A percentile compares a stretch with the other conserved stretches of the same genome.
Conservation (phyloP, 1,140 invertebrate genomes). For the Melanaphis sacchari region DNA sequence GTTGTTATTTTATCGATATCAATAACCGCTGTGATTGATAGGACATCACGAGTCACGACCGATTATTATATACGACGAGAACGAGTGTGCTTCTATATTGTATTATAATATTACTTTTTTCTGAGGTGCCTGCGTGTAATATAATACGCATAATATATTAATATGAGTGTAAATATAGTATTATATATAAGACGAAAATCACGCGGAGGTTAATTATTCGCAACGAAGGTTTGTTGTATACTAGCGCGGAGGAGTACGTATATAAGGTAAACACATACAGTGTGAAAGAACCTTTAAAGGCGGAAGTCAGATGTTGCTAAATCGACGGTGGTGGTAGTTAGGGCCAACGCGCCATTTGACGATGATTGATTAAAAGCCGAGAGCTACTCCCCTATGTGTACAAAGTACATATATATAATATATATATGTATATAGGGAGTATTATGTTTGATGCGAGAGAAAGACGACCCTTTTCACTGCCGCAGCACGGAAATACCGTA, state of each 20-base stretch:
- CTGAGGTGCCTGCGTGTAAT: neutral
- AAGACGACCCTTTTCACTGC: constrained; percentile 32
- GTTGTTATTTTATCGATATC: constrained; percentile 38
- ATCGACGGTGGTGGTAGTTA: neutral
- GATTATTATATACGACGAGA: neutral
- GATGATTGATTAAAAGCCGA: constrained; percentile 51
- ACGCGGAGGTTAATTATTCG: neutral
- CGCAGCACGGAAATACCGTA: neutral
- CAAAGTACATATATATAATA: neutral
- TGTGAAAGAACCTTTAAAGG: neutral
- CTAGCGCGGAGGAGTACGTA: neutral
- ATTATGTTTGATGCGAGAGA: neutral
- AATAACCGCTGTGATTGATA: constrained; percentile 45
- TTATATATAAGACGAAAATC: neutral
- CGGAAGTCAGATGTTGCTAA: constrained; percentile 30
- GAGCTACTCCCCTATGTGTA: neutral
- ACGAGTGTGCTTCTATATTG: neutral
- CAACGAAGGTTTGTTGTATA: neutral
- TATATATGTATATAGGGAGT: neutral
- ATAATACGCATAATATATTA: neutral
- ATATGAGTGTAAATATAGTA: no score
- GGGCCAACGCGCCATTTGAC: constrained; percentile 2
- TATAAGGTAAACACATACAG: neutral
- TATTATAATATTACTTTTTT: neutral
- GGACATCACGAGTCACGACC: constrained; percentile 20